Evolutionary conservation across 2,113 vertebrate species (phyloP).

Genomic region (Calonectris borealis): DNA sequence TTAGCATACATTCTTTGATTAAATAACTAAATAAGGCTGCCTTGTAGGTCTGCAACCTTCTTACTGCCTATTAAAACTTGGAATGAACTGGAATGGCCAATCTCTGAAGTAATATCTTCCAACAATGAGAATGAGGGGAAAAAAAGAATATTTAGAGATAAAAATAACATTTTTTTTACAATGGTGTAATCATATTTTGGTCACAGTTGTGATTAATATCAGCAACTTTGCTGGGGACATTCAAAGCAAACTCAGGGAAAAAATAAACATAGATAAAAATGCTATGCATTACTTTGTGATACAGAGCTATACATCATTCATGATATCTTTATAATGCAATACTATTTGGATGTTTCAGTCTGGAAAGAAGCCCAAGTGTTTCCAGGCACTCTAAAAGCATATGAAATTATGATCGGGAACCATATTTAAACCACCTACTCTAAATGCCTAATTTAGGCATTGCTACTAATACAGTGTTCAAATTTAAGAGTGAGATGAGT

Average conservation of each 20-base stretch:
- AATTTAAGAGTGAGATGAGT: conserved; percentile 22
- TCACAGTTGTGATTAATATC: neutral
- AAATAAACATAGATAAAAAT: conserved; percentile 31
- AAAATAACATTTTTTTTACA: neutral
- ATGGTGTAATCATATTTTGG: neutral
- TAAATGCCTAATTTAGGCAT: conserved; percentile 34
- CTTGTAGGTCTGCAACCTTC: neutral
- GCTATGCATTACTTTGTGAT: neutral
- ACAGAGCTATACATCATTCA: conserved; percentile 18
- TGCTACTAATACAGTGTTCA: conserved; percentile 18
- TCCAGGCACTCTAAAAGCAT: conserved; percentile 41
- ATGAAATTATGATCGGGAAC: neutral
- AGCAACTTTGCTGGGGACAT: neutral
- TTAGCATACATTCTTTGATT: neutral
- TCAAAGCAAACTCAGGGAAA: neutral
- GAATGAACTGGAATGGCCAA: neutral
- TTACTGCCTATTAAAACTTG: neutral
- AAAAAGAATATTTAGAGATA: neutral
- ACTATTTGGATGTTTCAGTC: conserved; percentile 14
- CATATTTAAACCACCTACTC: conserved; percentile 50
- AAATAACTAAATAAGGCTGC: neutral
- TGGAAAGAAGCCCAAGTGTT: conserved; percentile 48
- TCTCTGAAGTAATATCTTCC: neutral
- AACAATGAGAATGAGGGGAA: neutral
- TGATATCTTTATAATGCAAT: conserved; percentile 20